Base-by-base conservation (phyloP, 2,113 vertebrate species). In the Serinus canaria region DNA sequence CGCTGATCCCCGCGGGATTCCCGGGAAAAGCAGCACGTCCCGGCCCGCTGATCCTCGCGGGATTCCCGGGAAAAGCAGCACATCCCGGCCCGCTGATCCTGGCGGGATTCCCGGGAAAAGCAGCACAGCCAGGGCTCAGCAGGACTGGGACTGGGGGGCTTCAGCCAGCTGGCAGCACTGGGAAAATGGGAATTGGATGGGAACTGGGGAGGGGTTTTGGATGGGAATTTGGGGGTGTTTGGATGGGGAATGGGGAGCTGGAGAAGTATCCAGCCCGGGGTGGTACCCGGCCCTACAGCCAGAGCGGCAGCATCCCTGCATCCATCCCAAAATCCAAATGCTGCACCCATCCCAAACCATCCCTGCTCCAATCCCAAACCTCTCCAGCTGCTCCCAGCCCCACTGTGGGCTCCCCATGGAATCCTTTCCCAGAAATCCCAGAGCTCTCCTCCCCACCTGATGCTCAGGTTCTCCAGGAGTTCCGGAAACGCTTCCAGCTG, bases 391-490 rank as follows among this genome's bases (percentile, higher is more conserved):
- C 27, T 78, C 50, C 82, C 15, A 27, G 9, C 10, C 11, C 2
- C 13, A 5, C 23, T 3, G 47, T 3, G 33, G 17, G 15, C 43
- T 31, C 14, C 43, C 58, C 63, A 0, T 0, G 9, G 37, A 46
- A 53, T 5, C 67, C 39, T 35, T 3, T 13, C 9, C 39, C 31
- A 1, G 12, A 4, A 7, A 12, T 15, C 37, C 72, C 37, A 1
- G 6, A 7, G 7, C 6, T 80, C 39, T 25, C 11, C 4, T 59
- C 20, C 27, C 10, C 44, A 99, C 99, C 99, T 99, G 97, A 99
- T 98, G 91, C 98, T 99, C 82, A 99, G 98, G 97, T 98, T 99
- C 96, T 99, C 99, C 99, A 99, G 97, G 74, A 99, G 98, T 49
- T 98, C 98, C 0, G 99, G 99, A 73, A 99, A 99, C 5, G 50